Conservation (phyloP, 2,888 invertebrate genomes). For the Agapostemon virescens region DNA sequence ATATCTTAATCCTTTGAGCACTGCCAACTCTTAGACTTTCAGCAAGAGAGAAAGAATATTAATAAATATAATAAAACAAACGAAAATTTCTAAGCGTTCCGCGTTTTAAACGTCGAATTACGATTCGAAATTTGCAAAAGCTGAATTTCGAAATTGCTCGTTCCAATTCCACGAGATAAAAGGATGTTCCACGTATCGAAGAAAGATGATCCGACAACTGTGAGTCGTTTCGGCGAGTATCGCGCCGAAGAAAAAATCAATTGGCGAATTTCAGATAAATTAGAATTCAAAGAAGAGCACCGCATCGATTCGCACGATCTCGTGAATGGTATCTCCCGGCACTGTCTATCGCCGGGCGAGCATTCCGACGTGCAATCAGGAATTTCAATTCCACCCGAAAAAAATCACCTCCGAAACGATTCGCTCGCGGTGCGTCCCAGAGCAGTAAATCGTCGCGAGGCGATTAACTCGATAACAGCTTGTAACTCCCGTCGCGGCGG, state of each 20-base stretch:
- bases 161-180: no score
- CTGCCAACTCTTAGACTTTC: no score
- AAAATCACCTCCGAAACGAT: not conserved
- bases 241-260: not conserved
- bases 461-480: slow-evolving; percentile 30
- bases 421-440: slow-evolving; percentile 1
- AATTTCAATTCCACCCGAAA: not conserved
- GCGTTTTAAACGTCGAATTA: no score
- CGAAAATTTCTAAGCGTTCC: no score
- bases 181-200: no score
- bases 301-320: not conserved
- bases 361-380: not conserved
- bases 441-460: slow-evolving; percentile 17
- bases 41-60: no score
- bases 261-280: not conserved
- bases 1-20: no score
- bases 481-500: not conserved
- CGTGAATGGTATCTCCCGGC: not conserved
- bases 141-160: no score
- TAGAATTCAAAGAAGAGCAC: not conserved
- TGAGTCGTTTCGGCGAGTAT: not conserved
- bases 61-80: no score
- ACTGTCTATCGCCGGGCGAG: not conserved
- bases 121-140: no score
- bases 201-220: not conserved